A percentile compares a stretch with the other conserved stretches of the same genome.
phyloP scores from a whole-genome alignment of 2,888 invertebrate species.

The Chesias legatella region DNA sequence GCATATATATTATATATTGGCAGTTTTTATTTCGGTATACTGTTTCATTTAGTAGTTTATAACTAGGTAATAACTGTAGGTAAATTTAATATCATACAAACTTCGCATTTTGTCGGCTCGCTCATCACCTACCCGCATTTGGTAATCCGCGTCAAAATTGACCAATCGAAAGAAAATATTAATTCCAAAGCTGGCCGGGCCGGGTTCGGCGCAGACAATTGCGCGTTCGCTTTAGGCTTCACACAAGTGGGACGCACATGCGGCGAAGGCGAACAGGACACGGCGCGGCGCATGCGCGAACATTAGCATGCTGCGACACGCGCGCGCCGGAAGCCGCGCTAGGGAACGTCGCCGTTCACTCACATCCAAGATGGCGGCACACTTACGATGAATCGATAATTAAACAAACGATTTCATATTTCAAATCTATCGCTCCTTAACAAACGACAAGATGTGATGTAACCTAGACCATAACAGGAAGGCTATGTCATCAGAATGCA shows the following conservation, averaged over 20 bases:
- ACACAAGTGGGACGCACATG: slow-evolving; percentile 55
- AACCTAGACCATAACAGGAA: slow-evolving; percentile 59
- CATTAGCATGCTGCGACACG: slow-evolving; percentile 75
- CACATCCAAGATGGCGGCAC: slow-evolving; percentile 72
- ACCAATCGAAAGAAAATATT: too few species aligned
- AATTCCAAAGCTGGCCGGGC: too few species aligned
- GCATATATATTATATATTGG: too few species aligned
- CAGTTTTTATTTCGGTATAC: too few species aligned
- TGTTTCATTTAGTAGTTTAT: too few species aligned
- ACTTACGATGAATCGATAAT: slow-evolving; percentile 76
- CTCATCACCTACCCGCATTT: too few species aligned
- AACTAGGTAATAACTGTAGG: too few species aligned
- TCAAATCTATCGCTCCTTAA: slow-evolving; percentile 61
- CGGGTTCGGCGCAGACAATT: too few species aligned
- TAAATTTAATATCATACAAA: too few species aligned
- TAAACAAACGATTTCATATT: slow-evolving; percentile 77
- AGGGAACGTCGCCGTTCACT: slow-evolving; percentile 68
- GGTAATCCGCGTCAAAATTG: too few species aligned
- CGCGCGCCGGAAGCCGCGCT: slow-evolving; percentile 74
- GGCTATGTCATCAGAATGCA: slow-evolving; percentile 53
- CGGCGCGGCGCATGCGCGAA: slow-evolving; percentile 51
- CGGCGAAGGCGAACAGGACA: slow-evolving; percentile 45
- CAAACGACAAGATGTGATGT: slow-evolving; percentile 63
- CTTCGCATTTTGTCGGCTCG: too few species aligned
- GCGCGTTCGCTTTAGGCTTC: background rate